A percentile compares a stretch with the other conserved stretches of the same genome.
Conservation (phyloP, 2,888 invertebrate genomes). For the Tetropium fuscum region DNA sequence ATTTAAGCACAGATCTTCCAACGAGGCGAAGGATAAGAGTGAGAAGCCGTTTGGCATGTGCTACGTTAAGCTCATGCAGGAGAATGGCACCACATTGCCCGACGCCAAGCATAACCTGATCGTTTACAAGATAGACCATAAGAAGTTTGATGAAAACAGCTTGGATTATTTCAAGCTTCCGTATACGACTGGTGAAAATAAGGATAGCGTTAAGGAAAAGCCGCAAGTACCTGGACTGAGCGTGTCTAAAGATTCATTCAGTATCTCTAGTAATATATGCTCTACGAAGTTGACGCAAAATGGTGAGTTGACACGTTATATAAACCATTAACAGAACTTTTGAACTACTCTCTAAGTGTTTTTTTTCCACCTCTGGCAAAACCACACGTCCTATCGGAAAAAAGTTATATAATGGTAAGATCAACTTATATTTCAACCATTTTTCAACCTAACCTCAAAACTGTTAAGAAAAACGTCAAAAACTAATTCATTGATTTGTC, state of each 20-base stretch:
- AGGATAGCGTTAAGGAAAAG: constrained; percentile 67
- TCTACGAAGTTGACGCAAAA: constrained; percentile 95
- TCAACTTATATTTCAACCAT: background rate
- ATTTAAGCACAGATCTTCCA: constrained; percentile 90
- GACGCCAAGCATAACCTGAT: constrained; percentile 84
- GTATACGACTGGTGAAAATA: constrained; percentile 72
- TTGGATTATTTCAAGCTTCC: constrained; percentile 78
- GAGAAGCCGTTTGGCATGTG: constrained; percentile 93
- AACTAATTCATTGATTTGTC: too few species aligned
- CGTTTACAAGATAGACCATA: constrained; percentile 81
- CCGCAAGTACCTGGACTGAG: constrained; percentile 70
- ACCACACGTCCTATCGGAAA: too few species aligned
- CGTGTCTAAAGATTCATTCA: constrained; percentile 81
- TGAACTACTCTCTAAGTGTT: too few species aligned
- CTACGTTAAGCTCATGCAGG: constrained; percentile 89
- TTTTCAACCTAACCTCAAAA: too few species aligned
- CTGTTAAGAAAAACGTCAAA: too few species aligned
- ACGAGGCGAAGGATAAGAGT: constrained; percentile 91
- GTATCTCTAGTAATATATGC: constrained; percentile 85
- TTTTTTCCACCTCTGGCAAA: too few species aligned
- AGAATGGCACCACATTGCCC: constrained; percentile 90
- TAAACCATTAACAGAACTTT: too few species aligned
- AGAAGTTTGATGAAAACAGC: constrained; percentile 76
- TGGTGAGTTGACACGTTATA: too few species aligned
- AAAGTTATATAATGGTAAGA: too few species aligned